Conservation (phyloP, 2,888 invertebrate genomes). For the Synergus itoensis region DNA sequence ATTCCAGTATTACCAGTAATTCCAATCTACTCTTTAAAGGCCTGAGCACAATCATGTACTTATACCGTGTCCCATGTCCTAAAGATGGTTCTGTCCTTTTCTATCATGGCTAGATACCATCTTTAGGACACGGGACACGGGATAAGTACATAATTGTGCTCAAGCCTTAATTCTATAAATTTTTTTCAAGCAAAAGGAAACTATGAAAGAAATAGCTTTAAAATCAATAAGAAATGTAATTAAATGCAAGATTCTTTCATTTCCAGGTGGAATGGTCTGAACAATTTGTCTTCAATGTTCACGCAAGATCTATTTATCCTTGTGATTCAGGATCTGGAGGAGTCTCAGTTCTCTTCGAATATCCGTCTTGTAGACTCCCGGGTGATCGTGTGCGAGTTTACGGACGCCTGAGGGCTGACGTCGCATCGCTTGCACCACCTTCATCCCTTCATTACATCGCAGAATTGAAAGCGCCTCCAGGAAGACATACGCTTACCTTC, state of each 20-base stretch:
- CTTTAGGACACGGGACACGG: too few relatives aligned
- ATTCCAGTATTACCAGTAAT: background rate
- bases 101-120: too few relatives aligned
- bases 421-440: slow-evolving; percentile 84
- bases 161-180: background rate
- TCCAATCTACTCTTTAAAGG: background rate
- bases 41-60: too few relatives aligned
- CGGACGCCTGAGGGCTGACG: slow-evolving; percentile 86
- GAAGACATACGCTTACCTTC: slow-evolving; percentile 87
- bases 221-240: slow-evolving; percentile 2
- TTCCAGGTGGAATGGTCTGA: slow-evolving; percentile 90
- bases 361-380: slow-evolving; percentile 89
- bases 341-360: slow-evolving; percentile 89
- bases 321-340: slow-evolving; percentile 87
- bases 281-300: slow-evolving; percentile 91
- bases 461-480: slow-evolving; percentile 84
- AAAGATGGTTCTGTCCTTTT: too few relatives aligned
- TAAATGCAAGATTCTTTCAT: background rate
- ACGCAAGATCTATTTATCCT: slow-evolving; percentile 90
- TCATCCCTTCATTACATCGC: slow-evolving; percentile 83
- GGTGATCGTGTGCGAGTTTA: slow-evolving; percentile 90
- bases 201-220: background rate
- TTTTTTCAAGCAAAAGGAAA: background rate
- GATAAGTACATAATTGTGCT: too few relatives aligned
- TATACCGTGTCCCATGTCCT: too few relatives aligned